These are phyloP conservation scores for Palythoa grandiflora DNA, from an alignment of 92 coral and sea anemone genomes.

Conservation along the genomic window DNA sequence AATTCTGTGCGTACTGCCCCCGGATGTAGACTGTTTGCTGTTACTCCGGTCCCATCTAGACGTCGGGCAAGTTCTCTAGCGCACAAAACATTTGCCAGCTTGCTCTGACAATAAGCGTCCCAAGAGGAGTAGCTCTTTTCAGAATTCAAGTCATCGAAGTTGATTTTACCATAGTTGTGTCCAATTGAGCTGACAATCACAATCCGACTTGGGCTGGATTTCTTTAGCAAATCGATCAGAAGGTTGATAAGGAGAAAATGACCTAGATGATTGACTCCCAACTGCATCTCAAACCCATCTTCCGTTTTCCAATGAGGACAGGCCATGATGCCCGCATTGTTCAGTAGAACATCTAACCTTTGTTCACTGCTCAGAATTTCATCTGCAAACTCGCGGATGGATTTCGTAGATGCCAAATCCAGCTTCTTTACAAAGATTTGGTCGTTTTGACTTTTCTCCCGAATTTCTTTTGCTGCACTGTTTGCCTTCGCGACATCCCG, in stretches of 20 bases:
- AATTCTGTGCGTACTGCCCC: slow-evolving; percentile 71
- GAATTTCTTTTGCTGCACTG: slow-evolving; percentile 72
- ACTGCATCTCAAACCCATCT: slow-evolving; percentile 68
- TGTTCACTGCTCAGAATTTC: slow-evolving; percentile 77
- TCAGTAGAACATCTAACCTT: slow-evolving; percentile 82
- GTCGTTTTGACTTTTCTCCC: slow-evolving; percentile 63
- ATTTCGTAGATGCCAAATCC: slow-evolving; percentile 87
- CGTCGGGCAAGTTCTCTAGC: slow-evolving; percentile 83
- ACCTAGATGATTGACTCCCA: slow-evolving; percentile 80
- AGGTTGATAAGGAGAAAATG: slow-evolving; percentile 88
- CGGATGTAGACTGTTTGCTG: slow-evolving; percentile 84
- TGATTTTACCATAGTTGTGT: slow-evolving; percentile 63
- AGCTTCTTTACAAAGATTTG: slow-evolving; percentile 73
- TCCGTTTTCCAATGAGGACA: slow-evolving; percentile 69
- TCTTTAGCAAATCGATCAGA: slow-evolving; percentile 74
- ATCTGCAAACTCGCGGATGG: slow-evolving; percentile 84
- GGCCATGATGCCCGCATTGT: slow-evolving; percentile 90
- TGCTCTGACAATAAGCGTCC: slow-evolving; percentile 79
- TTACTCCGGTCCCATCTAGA: slow-evolving; percentile 80
- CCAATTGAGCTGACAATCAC: slow-evolving; percentile 72
- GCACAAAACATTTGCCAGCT: slow-evolving; percentile 85
- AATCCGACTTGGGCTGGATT: slow-evolving; percentile 80
- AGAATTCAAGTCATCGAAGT: slow-evolving; percentile 72
- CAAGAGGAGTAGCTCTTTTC: slow-evolving; percentile 71
- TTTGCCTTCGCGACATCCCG: slow-evolving; percentile 73